These are phyloP conservation scores for Orthonevra nobilis DNA, from an alignment of 2,888 invertebrate species.

Conservation along the genomic window DNA sequence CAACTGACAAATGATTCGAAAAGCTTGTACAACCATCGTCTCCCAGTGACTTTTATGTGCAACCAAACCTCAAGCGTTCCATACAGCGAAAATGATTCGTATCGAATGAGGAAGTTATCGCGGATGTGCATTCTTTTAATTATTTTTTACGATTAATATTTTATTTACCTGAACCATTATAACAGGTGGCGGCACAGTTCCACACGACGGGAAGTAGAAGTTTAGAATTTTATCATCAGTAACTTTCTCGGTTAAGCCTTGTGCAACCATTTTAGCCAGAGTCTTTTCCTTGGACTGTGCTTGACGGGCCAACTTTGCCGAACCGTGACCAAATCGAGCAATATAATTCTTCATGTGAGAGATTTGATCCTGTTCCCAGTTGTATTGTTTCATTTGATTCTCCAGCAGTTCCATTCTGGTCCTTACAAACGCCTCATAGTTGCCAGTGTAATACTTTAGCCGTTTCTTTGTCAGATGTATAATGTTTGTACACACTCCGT, in stretches of 20 bases:
- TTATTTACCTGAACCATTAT: constrained; percentile 98
- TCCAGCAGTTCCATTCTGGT: constrained; percentile 97
- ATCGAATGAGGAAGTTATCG: too few species aligned
- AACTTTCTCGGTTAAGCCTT: constrained; percentile 97
- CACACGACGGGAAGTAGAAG: constrained; percentile 98
- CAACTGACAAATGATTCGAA: too few species aligned
- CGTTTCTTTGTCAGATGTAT: constrained; percentile 96
- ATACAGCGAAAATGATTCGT: too few species aligned
- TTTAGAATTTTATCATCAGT: constrained; percentile 93
- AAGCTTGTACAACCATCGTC: too few species aligned
- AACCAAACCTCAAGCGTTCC: too few species aligned
- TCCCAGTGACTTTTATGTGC: too few species aligned
- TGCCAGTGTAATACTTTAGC: constrained; percentile 96
- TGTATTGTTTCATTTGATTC: constrained; percentile 99
- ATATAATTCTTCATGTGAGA: constrained; percentile 99
- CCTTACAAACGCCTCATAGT: constrained; percentile 97
- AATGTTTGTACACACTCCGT: constrained; percentile 98
- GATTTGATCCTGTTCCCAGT: constrained; percentile 99
- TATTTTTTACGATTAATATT: too few species aligned
- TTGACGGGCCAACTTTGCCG: constrained; percentile 98
- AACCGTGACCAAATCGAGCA: constrained; percentile 99
- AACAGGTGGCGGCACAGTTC: constrained; percentile 98
- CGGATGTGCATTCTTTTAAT: too few species aligned
- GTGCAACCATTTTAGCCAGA: constrained; percentile 99
- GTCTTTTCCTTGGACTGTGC: constrained; percentile 99